Evolutionary conservation across 1,140 invertebrate species (phyloP).

Genomic region (Brachionus sp.): DNA sequence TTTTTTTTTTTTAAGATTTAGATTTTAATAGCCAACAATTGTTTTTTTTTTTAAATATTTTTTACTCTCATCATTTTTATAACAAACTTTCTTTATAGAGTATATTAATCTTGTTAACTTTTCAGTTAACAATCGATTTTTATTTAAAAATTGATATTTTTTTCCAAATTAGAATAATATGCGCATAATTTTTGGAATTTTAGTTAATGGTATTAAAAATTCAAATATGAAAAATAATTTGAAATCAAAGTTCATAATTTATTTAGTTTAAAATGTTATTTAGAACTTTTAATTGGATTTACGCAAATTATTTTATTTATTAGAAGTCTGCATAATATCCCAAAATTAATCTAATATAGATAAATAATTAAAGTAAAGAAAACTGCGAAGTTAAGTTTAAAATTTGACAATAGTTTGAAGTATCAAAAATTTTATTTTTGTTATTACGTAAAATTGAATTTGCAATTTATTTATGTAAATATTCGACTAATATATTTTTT

Average conservation of each 20-base stretch:
- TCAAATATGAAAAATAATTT: neutral
- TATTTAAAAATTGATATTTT: neutral
- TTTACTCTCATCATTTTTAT: too few species aligned
- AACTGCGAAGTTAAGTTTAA: neutral
- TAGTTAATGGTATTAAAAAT: neutral
- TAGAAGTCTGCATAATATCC: neutral
- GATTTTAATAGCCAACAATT: too few species aligned
- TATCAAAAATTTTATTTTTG: neutral
- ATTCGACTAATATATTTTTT: neutral
- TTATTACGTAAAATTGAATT: constrained; percentile 35
- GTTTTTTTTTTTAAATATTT: too few species aligned
- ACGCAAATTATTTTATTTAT: neutral
- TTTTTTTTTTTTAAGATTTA: too few species aligned
- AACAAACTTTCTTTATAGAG: neutral
- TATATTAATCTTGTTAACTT: neutral
- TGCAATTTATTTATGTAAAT: neutral
- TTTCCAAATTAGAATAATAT: neutral
- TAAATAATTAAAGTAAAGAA: neutral
- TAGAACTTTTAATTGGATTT: neutral
- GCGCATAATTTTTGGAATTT: neutral
- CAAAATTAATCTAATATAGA: neutral
- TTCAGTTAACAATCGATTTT: neutral
- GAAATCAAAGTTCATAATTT: neutral
- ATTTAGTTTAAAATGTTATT: neutral
- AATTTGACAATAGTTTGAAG: neutral